These are phyloP conservation scores for Zaprionus kolodkinae DNA, from an alignment of 1,140 invertebrate species.

Conservation along the genomic window DNA sequence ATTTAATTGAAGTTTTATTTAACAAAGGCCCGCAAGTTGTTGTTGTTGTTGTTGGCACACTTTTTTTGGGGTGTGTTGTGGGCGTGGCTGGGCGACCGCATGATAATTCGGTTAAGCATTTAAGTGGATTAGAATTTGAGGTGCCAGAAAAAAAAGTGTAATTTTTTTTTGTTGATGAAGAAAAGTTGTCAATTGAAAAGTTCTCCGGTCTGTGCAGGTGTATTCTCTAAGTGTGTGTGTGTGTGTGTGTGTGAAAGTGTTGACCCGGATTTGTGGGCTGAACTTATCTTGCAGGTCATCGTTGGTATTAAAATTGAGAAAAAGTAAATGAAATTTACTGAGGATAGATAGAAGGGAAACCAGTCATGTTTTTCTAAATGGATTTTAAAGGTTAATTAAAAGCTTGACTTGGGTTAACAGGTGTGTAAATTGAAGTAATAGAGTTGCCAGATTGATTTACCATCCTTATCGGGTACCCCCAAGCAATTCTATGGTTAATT, in stretches of 20 bases:
- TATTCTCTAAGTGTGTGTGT: slow-evolving; percentile 17
- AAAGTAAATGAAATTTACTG: slow-evolving; percentile 29
- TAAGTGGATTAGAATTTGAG: slow-evolving; percentile 81
- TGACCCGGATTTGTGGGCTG: slow-evolving; percentile 22
- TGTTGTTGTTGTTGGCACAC: slow-evolving; percentile 36
- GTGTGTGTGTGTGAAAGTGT: slow-evolving; percentile 32
- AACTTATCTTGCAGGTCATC: slow-evolving; percentile 65
- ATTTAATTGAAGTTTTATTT: slow-evolving; percentile 81
- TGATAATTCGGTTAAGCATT: slow-evolving; percentile 80
- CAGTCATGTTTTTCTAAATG: slow-evolving; percentile 24
- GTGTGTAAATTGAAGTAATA: background rate
- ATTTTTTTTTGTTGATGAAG: slow-evolving; percentile 33
- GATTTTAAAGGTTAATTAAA: slow-evolving; percentile 4
- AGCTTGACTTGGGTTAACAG: background rate
- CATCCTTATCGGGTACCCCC: background rate
- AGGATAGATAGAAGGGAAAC: slow-evolving; percentile 14
- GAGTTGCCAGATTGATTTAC: slow-evolving; percentile 1
- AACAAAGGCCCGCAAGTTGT: slow-evolving; percentile 52
- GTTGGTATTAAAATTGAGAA: slow-evolving; percentile 47
- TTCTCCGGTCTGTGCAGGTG: slow-evolving; percentile 36
- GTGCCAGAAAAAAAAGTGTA: slow-evolving; percentile 52
- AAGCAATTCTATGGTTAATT: background rate
- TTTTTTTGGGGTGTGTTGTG: slow-evolving; percentile 25
- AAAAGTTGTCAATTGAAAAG: slow-evolving; percentile 79
- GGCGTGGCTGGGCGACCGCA: slow-evolving; percentile 46